phyloP scores from a whole-genome alignment of 2,113 vertebrate genomes.

The Crotophaga sulcirostris region DNA sequence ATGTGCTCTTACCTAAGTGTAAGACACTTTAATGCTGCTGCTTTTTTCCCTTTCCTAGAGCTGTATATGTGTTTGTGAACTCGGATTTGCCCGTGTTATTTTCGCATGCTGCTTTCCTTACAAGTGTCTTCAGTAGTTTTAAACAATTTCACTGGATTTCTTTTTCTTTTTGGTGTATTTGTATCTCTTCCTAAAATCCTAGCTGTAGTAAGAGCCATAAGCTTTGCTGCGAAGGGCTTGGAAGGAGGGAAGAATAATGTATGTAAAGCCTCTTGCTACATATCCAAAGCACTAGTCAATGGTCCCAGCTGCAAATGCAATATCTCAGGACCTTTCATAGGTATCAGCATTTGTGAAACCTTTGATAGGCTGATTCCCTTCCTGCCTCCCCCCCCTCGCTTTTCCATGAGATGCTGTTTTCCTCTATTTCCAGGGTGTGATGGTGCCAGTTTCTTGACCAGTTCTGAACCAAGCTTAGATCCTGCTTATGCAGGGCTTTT shows the following conservation, averaged over 20 bases:
- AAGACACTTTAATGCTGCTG: background rate
- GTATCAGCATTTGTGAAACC: background rate
- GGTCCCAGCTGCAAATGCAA: background rate
- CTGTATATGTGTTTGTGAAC: accelerated
- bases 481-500: background rate
- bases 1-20: background rate
- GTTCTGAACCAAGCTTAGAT: background rate
- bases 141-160: background rate
- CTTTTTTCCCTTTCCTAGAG: background rate
- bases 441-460: accelerated
- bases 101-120: background rate
- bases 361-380: background rate
- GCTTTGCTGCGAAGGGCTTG: background rate
- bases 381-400: accelerated
- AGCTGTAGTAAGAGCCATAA: background rate
- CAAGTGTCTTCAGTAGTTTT: background rate
- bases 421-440: background rate
- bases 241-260: background rate
- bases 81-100: background rate
- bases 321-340: background rate
- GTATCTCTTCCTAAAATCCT: background rate
- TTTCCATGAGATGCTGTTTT: background rate
- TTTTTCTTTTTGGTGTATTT: background rate
- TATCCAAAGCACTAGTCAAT: background rate
- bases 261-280: background rate